Conservation (phyloP, 2,888 invertebrate genomes). For the Drosophila atripex region DNA sequence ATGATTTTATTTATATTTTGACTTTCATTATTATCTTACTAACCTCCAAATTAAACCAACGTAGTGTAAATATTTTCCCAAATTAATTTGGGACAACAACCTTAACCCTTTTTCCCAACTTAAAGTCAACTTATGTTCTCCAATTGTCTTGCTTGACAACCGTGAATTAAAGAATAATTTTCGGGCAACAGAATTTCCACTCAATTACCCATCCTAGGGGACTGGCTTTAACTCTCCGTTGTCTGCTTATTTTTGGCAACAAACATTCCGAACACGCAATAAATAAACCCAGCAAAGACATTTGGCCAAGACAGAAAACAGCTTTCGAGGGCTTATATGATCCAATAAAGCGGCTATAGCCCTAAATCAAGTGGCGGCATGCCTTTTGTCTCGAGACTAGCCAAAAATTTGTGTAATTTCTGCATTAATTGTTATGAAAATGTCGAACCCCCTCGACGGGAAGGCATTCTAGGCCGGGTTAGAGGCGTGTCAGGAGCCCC, state of each 20-base stretch:
- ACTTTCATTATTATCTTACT: too few relatives aligned
- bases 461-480: background rate
- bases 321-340: slow-evolving; percentile 30
- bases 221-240: slow-evolving; percentile 11
- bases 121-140: slow-evolving; percentile 5
- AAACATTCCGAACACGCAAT: slow-evolving; percentile 69
- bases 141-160: slow-evolving; percentile 19
- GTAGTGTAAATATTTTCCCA: slow-evolving; percentile 5
- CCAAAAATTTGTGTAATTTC: slow-evolving; percentile 71
- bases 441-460: slow-evolving; percentile 17
- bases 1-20: background rate
- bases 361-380: slow-evolving; percentile 39
- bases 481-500: slow-evolving; percentile 22
- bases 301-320: slow-evolving; percentile 11
- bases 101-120: slow-evolving; percentile 2
- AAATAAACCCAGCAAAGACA: slow-evolving; percentile 53
- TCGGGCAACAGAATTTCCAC: slow-evolving; percentile 30
- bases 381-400: slow-evolving; percentile 47
- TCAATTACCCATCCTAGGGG: slow-evolving; percentile 40
- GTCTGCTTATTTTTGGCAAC: slow-evolving; percentile 66
- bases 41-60: background rate
- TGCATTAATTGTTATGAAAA: slow-evolving; percentile 73
- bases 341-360: slow-evolving; percentile 15
- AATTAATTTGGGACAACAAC: slow-evolving; percentile 12
- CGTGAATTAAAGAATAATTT: slow-evolving; percentile 32